These are phyloP conservation scores for Lordiphosa clarofinis DNA, from an alignment of 1,140 invertebrate species.

Conservation along the genomic window DNA sequence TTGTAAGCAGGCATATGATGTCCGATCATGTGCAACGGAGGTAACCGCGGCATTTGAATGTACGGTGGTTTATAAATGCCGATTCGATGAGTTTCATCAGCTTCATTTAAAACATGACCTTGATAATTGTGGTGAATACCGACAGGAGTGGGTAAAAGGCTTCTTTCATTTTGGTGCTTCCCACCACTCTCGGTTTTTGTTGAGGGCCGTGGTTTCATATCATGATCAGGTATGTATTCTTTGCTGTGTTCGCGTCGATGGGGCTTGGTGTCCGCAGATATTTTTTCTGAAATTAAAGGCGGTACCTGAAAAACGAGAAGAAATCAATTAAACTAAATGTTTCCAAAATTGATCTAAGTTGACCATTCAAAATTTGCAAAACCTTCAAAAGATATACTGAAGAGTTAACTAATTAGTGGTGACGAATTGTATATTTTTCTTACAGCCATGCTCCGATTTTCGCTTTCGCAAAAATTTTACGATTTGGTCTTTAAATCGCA, in stretches of 20 bases:
- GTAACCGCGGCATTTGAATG: slow-evolving; percentile 50
- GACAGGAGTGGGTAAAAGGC: slow-evolving; percentile 54
- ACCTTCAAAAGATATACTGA: no score
- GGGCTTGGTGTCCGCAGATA: slow-evolving; percentile 14
- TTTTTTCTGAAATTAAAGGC: slow-evolving; percentile 19
- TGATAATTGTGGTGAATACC: slow-evolving; percentile 43
- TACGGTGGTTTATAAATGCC: slow-evolving; percentile 45
- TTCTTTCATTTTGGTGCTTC: slow-evolving; percentile 37
- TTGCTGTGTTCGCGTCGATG: slow-evolving; percentile 37
- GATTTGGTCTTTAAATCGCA: no score
- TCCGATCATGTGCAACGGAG: slow-evolving; percentile 41
- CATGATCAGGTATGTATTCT: slow-evolving; percentile 39
- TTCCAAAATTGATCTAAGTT: no score
- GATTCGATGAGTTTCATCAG: slow-evolving; percentile 51
- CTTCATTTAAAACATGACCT: slow-evolving; percentile 61
- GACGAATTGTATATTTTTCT: no score
- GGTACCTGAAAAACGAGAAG: slow-evolving; percentile 18
- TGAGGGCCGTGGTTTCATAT: slow-evolving; percentile 34
- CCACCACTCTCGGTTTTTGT: slow-evolving; percentile 23
- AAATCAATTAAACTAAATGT: neutral
- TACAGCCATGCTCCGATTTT: no score
- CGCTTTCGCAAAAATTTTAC: no score
- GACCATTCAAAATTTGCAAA: no score
- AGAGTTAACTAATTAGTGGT: no score
- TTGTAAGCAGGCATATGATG: slow-evolving; percentile 53